These are phyloP conservation scores for Epiblema foenella DNA, from an alignment of 2,888 invertebrate genomes.

Conservation along the genomic window DNA sequence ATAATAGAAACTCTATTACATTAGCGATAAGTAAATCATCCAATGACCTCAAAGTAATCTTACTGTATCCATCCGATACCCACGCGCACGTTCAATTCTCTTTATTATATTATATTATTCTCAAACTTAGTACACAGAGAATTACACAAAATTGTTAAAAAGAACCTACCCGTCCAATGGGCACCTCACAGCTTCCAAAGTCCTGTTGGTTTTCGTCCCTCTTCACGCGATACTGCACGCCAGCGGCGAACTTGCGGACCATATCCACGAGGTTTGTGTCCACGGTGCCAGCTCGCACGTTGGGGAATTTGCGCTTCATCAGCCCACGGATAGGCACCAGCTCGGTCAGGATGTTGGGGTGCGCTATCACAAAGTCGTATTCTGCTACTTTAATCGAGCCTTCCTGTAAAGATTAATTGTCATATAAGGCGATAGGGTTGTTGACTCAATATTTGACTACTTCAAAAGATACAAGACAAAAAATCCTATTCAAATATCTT, in stretches of 20 bases:
- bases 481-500: too few relatives aligned
- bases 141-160: not conserved
- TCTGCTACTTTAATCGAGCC: conserved; percentile 88
- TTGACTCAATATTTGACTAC: too few relatives aligned
- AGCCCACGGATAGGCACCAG: conserved; percentile 90
- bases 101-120: too few relatives aligned
- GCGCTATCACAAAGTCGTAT: conserved; percentile 90
- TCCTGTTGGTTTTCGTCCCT: conserved; percentile 89
- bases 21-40: too few relatives aligned
- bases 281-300: conserved; percentile 86
- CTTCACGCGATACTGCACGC: conserved; percentile 87
- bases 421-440: too few relatives aligned
- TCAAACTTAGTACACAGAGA: too few relatives aligned
- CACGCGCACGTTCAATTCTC: too few relatives aligned
- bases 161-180: conserved; percentile 88
- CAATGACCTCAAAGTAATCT: too few relatives aligned
- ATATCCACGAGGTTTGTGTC: conserved; percentile 86
- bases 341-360: conserved; percentile 92
- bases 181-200: conserved; percentile 87
- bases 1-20: too few relatives aligned
- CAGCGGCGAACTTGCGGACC: conserved; percentile 87
- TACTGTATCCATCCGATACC: too few relatives aligned
- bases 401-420: conserved; percentile 69
- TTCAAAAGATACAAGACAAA: too few relatives aligned
- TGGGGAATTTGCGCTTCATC: conserved; percentile 91